Evolutionary conservation across 2,888 invertebrate species (phyloP).

Genomic region (Thymelicus acteon): DNA sequence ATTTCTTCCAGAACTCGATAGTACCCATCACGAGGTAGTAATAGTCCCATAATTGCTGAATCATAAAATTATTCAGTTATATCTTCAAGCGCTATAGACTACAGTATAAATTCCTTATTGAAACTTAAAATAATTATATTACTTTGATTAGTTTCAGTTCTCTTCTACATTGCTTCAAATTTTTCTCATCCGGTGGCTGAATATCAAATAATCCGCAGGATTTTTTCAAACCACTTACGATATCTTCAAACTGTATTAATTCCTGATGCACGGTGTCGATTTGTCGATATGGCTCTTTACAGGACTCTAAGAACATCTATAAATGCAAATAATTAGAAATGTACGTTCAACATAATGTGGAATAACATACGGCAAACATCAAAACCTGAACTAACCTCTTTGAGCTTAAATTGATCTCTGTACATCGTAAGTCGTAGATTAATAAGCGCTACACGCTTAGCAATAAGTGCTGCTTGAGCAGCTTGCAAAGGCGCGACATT

Average conservation of each 20-base stretch:
- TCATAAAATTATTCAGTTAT: conserved; percentile 7
- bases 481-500: conserved; percentile 94
- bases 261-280: conserved; percentile 89
- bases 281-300: conserved; percentile 87
- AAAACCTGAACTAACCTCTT: conserved; percentile 57
- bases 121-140: conserved; percentile 34
- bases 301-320: conserved; percentile 86
- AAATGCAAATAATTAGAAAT: conserved; percentile 17
- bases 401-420: conserved; percentile 88
- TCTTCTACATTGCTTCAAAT: conserved; percentile 89
- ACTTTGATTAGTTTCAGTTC: conserved; percentile 91
- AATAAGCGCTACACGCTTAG: conserved; percentile 92
- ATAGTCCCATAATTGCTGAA: conserved; percentile 95
- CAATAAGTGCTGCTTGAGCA: conserved; percentile 94
- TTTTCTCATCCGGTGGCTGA: conserved; percentile 92
- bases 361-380: neutral
- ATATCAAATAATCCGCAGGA: conserved; percentile 95
- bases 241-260: conserved; percentile 87
- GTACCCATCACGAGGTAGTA: conserved; percentile 91
- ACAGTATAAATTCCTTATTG: too few relatives aligned
- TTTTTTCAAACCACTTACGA: conserved; percentile 87
- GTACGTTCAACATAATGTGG: neutral
- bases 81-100: too few relatives aligned
- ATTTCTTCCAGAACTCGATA: conserved; percentile 96
- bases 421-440: conserved; percentile 91